Evolutionary conservation across 2,888 invertebrate species (phyloP).

Genomic region (Acronicta aceris): DNA sequence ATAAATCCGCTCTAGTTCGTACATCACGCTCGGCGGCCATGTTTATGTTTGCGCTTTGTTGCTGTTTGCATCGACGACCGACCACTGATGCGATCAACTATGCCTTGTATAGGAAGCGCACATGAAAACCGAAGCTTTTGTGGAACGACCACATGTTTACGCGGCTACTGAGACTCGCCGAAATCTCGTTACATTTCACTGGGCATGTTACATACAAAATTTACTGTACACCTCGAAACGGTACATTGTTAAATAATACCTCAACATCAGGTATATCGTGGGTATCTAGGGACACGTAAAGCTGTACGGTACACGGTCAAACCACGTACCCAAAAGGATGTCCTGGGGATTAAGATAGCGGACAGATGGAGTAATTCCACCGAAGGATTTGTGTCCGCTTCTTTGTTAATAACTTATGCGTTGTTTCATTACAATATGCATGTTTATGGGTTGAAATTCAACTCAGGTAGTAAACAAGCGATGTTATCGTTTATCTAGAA

Average conservation of each 20-base stretch:
- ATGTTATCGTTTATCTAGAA: slow-evolving; percentile 44
- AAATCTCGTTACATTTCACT: slow-evolving; percentile 25
- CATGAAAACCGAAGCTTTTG: slow-evolving; percentile 40
- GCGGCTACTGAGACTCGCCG: slow-evolving; percentile 10
- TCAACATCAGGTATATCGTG: slow-evolving; percentile 35
- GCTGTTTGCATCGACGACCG: slow-evolving; percentile 50
- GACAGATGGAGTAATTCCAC: slow-evolving; percentile 41
- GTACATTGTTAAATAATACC: slow-evolving; percentile 48
- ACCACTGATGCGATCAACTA: slow-evolving; percentile 30
- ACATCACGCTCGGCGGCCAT: slow-evolving; percentile 37
- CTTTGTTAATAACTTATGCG: slow-evolving; percentile 38
- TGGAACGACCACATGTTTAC: slow-evolving; percentile 20
- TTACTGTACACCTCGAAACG: slow-evolving; percentile 22
- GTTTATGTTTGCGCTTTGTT: slow-evolving; percentile 57
- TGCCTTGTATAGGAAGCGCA: slow-evolving; percentile 31
- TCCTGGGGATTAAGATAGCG: slow-evolving; percentile 42
- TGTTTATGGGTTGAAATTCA: slow-evolving; percentile 40
- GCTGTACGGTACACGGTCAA: slow-evolving; percentile 41
- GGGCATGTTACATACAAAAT: slow-evolving; percentile 15
- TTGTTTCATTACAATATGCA: slow-evolving; percentile 37
- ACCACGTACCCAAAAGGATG: slow-evolving; percentile 49
- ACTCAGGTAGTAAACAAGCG: slow-evolving; percentile 33
- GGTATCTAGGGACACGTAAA: slow-evolving; percentile 42
- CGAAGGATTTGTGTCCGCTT: slow-evolving; percentile 44
- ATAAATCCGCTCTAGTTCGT: slow-evolving; percentile 44